Evolutionary conservation across 2,888 invertebrate species (phyloP), one percentile per base, ranked within the genome.

Genomic region (Crocallis elinguaria): DNA sequence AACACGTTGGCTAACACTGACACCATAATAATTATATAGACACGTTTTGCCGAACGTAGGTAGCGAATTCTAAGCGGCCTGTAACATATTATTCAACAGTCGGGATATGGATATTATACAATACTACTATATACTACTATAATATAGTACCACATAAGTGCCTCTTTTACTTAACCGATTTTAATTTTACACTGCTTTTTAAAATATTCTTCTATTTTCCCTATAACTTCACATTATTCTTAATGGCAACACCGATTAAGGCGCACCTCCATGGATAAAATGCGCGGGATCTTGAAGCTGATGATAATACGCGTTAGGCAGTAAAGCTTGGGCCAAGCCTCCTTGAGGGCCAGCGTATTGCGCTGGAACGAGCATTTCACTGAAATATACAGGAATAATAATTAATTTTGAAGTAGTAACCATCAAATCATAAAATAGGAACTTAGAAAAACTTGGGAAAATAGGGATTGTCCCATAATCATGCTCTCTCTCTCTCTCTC

Each of bases 261-360:
- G 77, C 23, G 77, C 78, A 25, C 78, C 82, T 19, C 83, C 80
- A 27, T 88, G 88, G 5, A 88, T 61, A 49, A 88, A 90, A 45
- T 90, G 88, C 0, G 85, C 67, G 0, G 88, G 83, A 29, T 90
- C 90, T 62, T 89, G 90, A 0, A 90, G 72, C 49, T 89, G 90
- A 30, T 87, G 88, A 59, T 90, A 91, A 52, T 91, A 91, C 0
- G 87, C 82, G 64, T 88, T 89, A 2, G 90, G 90, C 0, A 91
- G 68, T 32, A 91, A 69, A 0, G 86, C 83, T 42, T 90, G 89
- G 0, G 86, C 80, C 8, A 90, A 55, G 0, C 85, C 84, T 0
- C 80, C 77, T 60, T 90, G 90, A 0, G 83, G 78, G 0, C 88
- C 86, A 0, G 86, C 86, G 52, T 91, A 91, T 42, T 91, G 91